Evolutionary conservation across 2,888 invertebrate species (phyloP).

Genomic region (Tachina lurida): DNA sequence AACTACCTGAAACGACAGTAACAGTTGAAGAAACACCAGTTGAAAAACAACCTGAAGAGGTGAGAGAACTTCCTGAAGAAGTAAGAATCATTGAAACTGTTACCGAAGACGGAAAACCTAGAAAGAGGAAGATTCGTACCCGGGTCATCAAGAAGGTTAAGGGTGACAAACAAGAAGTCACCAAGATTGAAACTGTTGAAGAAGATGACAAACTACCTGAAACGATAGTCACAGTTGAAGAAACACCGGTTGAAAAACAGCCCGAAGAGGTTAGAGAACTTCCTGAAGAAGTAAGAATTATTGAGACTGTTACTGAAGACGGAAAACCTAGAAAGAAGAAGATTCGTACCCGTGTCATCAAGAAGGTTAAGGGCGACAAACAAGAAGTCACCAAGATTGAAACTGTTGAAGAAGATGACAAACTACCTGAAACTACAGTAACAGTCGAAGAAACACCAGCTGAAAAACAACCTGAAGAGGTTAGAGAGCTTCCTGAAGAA

Average conservation of each 20-base stretch:
- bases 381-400: conserved; percentile 25
- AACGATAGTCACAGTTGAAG: conserved; percentile 11
- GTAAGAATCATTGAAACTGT: conserved; percentile 5
- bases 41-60: conserved; percentile 11
- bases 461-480: conserved; percentile 1
- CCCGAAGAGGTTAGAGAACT: conserved; percentile 1
- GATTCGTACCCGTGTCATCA: conserved; percentile 1
- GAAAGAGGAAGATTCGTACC: conserved; percentile 20
- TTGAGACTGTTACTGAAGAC: neutral
- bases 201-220: conserved; percentile 17
- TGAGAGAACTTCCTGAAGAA: conserved; percentile 8
- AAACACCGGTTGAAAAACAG: neutral
- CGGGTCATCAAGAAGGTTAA: conserved; percentile 6
- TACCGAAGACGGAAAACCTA: conserved; percentile 5
- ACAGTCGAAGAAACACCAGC: neutral
- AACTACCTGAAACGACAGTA: conserved; percentile 12
- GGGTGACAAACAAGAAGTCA: conserved; percentile 17
- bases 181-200: conserved; percentile 17
- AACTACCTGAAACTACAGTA: conserved; percentile 12
- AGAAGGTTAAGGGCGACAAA: conserved; percentile 9
- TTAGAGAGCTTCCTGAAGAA: neutral
- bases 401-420: conserved; percentile 13
- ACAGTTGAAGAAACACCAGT: neutral
- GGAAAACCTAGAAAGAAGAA: conserved; percentile 10
- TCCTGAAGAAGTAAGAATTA: conserved; percentile 6